Conservation (phyloP, 2,797 vertebrate species). For the Urophycis tenuis region DNA sequence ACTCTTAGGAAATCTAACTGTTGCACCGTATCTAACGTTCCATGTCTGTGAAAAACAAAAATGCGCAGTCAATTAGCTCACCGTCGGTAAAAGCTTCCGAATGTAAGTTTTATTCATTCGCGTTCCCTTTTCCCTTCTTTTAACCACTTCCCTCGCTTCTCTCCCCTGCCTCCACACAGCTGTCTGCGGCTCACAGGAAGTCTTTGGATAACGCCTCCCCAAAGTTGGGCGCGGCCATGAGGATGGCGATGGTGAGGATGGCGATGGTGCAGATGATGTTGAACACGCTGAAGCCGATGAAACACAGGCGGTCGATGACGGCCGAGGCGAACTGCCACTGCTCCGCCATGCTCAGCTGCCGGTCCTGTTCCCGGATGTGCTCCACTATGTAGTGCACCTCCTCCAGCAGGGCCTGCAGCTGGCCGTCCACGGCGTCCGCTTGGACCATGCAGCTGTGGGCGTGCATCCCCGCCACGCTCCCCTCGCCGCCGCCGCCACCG, state of each 20-base stretch:
- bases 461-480: constrained; percentile 31
- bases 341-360: constrained; percentile 62
- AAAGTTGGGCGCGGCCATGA: constrained; percentile 81
- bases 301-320: constrained; percentile 76
- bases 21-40: constrained; percentile 8
- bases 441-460: constrained; percentile 37
- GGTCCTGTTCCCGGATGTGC: constrained; percentile 71
- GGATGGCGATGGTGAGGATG: constrained; percentile 78
- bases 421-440: constrained; percentile 55
- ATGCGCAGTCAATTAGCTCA: constrained; percentile 19
- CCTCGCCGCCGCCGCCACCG: constrained; percentile 16
- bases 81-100: constrained; percentile 33
- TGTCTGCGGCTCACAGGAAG: constrained; percentile 64
- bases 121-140: background rate
- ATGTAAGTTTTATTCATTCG: background rate
- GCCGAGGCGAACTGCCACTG: constrained; percentile 81
- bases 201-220: constrained; percentile 78
- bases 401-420: constrained; percentile 70
- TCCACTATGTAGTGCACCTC: constrained; percentile 74
- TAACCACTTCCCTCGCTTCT: background rate
- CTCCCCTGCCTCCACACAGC: background rate
- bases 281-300: constrained; percentile 77
- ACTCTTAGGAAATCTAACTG: background rate
- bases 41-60: constrained; percentile 5
- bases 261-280: constrained; percentile 80